Conservation (phyloP, 2,797 vertebrate species). For the Columba guinea region DNA sequence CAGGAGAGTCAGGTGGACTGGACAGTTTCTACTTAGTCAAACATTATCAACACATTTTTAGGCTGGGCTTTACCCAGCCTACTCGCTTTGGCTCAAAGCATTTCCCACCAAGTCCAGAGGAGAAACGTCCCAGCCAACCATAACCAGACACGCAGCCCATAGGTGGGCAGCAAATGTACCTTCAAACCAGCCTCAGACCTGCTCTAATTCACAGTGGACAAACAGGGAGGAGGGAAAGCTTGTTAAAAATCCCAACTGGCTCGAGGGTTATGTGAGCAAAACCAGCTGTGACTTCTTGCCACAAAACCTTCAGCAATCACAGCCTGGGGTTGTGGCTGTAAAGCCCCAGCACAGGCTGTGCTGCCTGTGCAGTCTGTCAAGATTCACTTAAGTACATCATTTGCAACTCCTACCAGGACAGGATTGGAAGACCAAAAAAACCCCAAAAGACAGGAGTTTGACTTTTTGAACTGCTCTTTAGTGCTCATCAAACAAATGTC, state of each 20-base stretch:
- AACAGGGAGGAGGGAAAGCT: neutral
- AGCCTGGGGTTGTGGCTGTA: neutral
- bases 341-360: neutral
- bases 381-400: neutral
- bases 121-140: neutral
- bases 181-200: neutral
- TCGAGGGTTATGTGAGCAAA: neutral
- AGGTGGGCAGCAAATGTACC: neutral
- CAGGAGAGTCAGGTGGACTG: neutral
- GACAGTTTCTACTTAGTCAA: neutral
- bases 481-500: neutral
- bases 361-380: neutral
- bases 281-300: neutral
- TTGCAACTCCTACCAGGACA: neutral
- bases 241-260: neutral
- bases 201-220: neutral
- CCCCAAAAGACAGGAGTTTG: neutral
- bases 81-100: neutral
- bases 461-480: neutral
- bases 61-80: neutral
- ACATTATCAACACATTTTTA: neutral
- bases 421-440: neutral
- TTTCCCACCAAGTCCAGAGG: neutral
- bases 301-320: neutral
- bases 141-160: neutral